Base-by-base conservation (phyloP, 2,797 vertebrate species). In the Eleutherodactylus coqui region DNA sequence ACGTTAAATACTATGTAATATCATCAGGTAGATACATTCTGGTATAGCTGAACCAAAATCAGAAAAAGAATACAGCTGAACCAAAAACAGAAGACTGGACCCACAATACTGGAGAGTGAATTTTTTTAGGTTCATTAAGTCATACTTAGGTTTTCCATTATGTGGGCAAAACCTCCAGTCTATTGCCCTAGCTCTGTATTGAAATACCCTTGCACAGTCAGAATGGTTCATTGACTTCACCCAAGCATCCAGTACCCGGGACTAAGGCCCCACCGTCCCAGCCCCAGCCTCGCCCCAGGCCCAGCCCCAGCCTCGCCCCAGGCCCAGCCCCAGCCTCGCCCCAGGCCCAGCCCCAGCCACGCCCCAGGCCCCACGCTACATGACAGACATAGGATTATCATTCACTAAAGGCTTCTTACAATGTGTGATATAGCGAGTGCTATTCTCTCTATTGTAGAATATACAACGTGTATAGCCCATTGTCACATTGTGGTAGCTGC, bases 1-100 rank as follows among this genome's bases (percentile, higher is more conserved):
- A 75, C 9, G 27, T 53, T 79, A 79, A 29, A 85, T 49, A 45
- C 47, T 32, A 60, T 29, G 32, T 24, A 41, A 70, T 24, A 70
- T 43, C 67, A 75, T 32, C 6, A 49, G 8, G 8, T 32, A 24
- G 64, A 51, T 82, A 38, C 7, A 41, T 17, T 29, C 1, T 41
- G 67, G 21, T 21, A 41, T 36, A 7, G 3, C 6, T 36, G 19
- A 36, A 21, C 6, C 34, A 69, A 34, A 70, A 19, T 36, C 5
- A 70, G 36, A 24, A 70, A 14, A 0, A 2, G 45, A 27, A 45
- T 27, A 43, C 36, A 41, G n/a, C 4, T 43, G 2, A 6, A 45
- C 1, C 4, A 27, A 43, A 73, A 43, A 43, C 24, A 16, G 2
- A 32, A 41, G 67, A 70, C 41, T 43, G 14, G 43, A 41, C 8